phyloP scores from a whole-genome alignment of 2,888 invertebrate species.

The Nyleta sp. region DNA sequence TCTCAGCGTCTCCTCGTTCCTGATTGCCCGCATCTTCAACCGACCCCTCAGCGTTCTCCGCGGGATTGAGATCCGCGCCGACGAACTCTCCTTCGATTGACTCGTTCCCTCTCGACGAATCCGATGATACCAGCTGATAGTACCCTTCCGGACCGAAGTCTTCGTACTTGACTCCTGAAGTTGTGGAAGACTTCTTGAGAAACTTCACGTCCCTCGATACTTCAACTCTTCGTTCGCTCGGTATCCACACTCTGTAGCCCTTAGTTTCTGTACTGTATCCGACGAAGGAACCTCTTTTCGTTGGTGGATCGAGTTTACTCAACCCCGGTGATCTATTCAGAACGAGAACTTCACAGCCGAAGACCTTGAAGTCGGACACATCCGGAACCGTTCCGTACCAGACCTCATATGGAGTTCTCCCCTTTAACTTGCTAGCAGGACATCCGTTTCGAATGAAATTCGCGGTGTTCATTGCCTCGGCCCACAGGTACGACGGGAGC shows the following conservation, averaged over 20 bases:
- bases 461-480: conserved; percentile 5
- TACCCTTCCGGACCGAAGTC: not conserved
- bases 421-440: conserved; percentile 3
- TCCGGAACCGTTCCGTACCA: not conserved
- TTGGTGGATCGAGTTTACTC: not conserved
- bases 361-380: not conserved
- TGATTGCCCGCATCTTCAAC: not conserved
- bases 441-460: conserved; percentile 10
- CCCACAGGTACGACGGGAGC: not conserved
- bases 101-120: not conserved
- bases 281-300: conserved; percentile 1
- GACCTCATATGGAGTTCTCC: not conserved
- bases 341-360: conserved; percentile 2
- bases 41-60: not conserved
- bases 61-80: not conserved
- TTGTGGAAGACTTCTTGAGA: not conserved
- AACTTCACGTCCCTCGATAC: not conserved
- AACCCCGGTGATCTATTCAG: not conserved
- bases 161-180: not conserved
- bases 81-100: not conserved
- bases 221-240: not conserved
- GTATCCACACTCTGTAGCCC: not conserved
- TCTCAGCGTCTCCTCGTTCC: too few species aligned
- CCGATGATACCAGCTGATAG: not conserved
- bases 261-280: not conserved